Evolutionary conservation across 2,888 invertebrate genomes (phyloP).

Genomic region (Caenorhabditis imperialis): DNA sequence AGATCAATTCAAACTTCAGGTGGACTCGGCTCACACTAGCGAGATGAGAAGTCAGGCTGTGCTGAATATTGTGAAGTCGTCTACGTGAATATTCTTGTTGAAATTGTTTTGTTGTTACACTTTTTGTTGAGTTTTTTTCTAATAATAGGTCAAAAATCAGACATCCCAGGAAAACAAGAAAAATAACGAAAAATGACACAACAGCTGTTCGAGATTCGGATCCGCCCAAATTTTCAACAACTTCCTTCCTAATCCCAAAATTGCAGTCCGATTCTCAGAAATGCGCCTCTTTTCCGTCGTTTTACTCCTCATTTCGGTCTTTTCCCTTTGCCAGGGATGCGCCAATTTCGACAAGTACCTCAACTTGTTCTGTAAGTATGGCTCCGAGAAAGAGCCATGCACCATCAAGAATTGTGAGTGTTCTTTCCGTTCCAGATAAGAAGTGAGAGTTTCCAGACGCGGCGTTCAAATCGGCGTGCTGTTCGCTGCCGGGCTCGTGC

Average conservation of each 20-base stretch:
- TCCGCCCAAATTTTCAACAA: too few relatives aligned
- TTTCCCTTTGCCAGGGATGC: conserved; percentile 16
- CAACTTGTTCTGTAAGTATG: conserved; percentile 64
- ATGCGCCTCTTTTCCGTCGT: too few relatives aligned
- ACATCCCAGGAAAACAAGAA: too few relatives aligned
- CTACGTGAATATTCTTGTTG: conserved; percentile 9
- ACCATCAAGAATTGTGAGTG: conserved; percentile 41
- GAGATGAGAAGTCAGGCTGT: conserved; percentile 66
- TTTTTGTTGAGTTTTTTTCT: neutral
- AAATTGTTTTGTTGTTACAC: conserved; percentile 4
- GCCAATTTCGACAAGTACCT: conserved; percentile 59
- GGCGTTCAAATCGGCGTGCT: conserved; percentile 39
- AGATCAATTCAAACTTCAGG: conserved; percentile 32
- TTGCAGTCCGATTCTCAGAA: too few relatives aligned
- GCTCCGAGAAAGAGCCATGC: conserved; percentile 56
- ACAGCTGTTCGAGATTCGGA: too few relatives aligned
- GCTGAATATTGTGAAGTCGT: conserved; percentile 59
- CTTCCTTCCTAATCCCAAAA: too few relatives aligned
- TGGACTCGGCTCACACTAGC: conserved; percentile 64
- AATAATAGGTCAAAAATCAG: too few relatives aligned
- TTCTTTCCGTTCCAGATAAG: conserved; percentile 28
- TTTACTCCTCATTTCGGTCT: conserved; percentile 8
- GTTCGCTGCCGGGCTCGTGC: conserved; percentile 33
- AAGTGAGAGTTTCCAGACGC: conserved; percentile 25
- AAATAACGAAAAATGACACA: too few relatives aligned